Percentiles rank a stretch among this genome's conserved stretches.
phyloP scores from a whole-genome alignment of 35 echinoderm and acorn worm genomes.

The Holothuria glaberrima region DNA sequence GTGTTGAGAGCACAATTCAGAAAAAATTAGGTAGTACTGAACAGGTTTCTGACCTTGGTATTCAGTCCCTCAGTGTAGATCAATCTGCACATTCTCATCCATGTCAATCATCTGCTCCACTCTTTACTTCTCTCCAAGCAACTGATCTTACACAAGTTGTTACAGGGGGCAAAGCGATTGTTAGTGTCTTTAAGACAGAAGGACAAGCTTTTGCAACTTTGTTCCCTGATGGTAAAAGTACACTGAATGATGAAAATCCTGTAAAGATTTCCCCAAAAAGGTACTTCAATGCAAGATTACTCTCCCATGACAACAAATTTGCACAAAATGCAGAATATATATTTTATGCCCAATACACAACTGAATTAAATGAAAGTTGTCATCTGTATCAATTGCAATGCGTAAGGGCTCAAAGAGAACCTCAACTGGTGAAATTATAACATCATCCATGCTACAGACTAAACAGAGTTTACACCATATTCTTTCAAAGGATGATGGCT shows the following conservation, averaged over 20 bases:
- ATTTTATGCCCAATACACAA: background rate
- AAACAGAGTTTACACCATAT: background rate
- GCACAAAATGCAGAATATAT: slow-evolving; percentile 34
- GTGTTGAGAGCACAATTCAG: background rate
- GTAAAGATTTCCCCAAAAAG: background rate
- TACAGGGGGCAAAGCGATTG: too few species aligned
- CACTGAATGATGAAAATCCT: background rate
- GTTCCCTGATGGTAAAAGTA: slow-evolving; percentile 36
- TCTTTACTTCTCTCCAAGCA: background rate
- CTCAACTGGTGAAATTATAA: background rate
- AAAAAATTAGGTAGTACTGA: background rate
- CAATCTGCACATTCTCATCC: background rate
- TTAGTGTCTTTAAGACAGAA: background rate
- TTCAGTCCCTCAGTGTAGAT: background rate
- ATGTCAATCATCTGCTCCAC: background rate
- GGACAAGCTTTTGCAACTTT: background rate
- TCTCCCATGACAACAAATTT: slow-evolving; percentile 26
- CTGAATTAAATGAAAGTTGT: background rate
- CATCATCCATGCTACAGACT: background rate
- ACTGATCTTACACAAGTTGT: background rate
- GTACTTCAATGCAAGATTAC: slow-evolving; percentile 55
- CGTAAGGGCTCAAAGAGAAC: background rate
- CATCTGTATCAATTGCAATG: background rate
- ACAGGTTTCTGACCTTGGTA: too few species aligned
- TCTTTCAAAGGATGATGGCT: slow-evolving; percentile 42